Percentiles rank a stretch among this genome's conserved stretches.
Evolutionary conservation across 2,888 invertebrate species (phyloP).

Genomic region (Clanis bilineata): DNA sequence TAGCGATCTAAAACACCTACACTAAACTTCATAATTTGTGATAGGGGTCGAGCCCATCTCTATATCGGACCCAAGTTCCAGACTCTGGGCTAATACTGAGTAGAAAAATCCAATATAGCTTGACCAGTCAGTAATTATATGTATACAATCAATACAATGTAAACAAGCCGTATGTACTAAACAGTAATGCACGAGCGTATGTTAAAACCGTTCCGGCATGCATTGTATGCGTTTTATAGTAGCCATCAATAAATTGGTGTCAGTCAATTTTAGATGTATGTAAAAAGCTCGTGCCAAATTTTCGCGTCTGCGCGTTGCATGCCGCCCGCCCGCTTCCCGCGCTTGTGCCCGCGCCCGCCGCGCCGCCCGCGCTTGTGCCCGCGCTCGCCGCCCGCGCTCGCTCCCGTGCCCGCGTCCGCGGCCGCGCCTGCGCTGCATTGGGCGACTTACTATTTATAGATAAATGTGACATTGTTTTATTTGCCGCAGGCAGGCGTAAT

Average conservation of each 20-base stretch:
- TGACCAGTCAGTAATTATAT: no score
- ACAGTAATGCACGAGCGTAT: constrained; percentile 29
- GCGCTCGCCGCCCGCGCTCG: constrained; percentile 44
- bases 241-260: constrained; percentile 46
- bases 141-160: not conserved
- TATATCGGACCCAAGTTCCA: no score
- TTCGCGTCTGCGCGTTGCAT: constrained; percentile 40
- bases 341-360: constrained; percentile 40
- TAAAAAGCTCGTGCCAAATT: constrained; percentile 64
- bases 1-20: no score
- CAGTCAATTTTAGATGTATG: constrained; percentile 58
- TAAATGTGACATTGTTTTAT: constrained; percentile 72
- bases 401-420: constrained; percentile 42
- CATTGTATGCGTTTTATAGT: constrained; percentile 32
- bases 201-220: constrained; percentile 19
- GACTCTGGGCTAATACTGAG: no score
- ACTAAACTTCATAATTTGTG: no score
- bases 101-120: no score
- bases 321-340: constrained; percentile 42
- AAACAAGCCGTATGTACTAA: not conserved
- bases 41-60: no score
- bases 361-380: constrained; percentile 44
- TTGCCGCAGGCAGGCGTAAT: constrained; percentile 50
- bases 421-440: constrained; percentile 48
- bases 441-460: constrained; percentile 65